Evolutionary conservation across 92 coral and sea anemone species (phyloP).

Genomic region (Heliopora coerulea): DNA sequence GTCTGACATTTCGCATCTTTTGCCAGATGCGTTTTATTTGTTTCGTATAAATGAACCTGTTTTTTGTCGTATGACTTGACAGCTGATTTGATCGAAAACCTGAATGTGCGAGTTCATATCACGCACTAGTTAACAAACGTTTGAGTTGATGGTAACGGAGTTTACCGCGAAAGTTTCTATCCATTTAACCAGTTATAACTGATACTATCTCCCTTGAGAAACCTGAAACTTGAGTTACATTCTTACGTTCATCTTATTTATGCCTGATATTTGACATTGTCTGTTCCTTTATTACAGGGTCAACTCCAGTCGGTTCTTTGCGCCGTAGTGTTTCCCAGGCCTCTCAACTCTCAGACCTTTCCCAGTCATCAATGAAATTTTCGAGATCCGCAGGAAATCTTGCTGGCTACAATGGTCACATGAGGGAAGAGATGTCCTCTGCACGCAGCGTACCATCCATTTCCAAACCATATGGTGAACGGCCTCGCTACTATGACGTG

Average conservation of each 20-base stretch:
- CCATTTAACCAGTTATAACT: too few relatives aligned
- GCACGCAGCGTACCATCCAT: slow-evolving; percentile 43
- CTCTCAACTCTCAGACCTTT: slow-evolving; percentile 42
- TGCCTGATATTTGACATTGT: background rate
- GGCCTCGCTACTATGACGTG: slow-evolving; percentile 42
- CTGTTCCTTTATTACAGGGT: slow-evolving; percentile 15
- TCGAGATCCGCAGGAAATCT: slow-evolving; percentile 95
- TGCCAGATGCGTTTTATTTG: too few relatives aligned
- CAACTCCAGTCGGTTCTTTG: slow-evolving; percentile 37
- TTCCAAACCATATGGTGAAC: slow-evolving; percentile 6
- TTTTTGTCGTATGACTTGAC: too few relatives aligned
- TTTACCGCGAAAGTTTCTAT: too few relatives aligned
- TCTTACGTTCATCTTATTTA: background rate
- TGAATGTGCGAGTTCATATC: too few relatives aligned
- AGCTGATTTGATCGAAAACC: too few relatives aligned
- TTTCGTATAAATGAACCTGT: too few relatives aligned
- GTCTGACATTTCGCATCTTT: too few relatives aligned
- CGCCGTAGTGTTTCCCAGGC: slow-evolving; percentile 48
- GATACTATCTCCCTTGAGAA: too few relatives aligned
- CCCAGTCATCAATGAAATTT: slow-evolving; percentile 31
- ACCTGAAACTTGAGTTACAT: too few relatives aligned
- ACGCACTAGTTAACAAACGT: too few relatives aligned
- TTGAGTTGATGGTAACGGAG: too few relatives aligned
- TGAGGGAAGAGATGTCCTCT: slow-evolving; percentile 29
- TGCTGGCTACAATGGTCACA: slow-evolving; percentile 61